A percentile compares a stretch with the other conserved stretches of the same genome.
phyloP scores from a whole-genome alignment of 2,797 vertebrate genomes.

The Centropyge bicolor region DNA sequence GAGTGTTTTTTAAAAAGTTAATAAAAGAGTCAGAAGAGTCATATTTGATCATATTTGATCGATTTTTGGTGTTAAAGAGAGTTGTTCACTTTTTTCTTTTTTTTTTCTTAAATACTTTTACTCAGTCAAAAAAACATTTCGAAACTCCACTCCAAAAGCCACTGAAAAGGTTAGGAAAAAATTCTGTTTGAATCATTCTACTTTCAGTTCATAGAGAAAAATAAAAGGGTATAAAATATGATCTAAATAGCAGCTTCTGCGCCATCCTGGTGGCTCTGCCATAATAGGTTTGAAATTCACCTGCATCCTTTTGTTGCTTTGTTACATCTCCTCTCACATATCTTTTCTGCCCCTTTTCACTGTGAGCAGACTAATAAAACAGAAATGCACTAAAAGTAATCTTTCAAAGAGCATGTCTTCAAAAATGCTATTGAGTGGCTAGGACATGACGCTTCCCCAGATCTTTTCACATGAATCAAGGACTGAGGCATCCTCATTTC shows the following conservation, averaged over 20 bases:
- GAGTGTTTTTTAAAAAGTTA: not conserved
- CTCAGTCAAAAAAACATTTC: constrained; percentile 18
- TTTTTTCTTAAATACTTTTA: too few species aligned
- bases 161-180: constrained; percentile 19
- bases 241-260: constrained; percentile 21
- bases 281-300: constrained; percentile 39
- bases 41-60: constrained; percentile 26
- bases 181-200: constrained; percentile 25
- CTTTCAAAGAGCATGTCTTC: constrained; percentile 31
- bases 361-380: constrained; percentile 31
- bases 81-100: constrained; percentile 9
- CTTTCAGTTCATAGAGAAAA: constrained; percentile 33
- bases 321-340: constrained; percentile 1
- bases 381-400: constrained; percentile 43
- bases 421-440: constrained; percentile 15
- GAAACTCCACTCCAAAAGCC: constrained; percentile 2
- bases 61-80: constrained; percentile 25
- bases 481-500: not conserved
- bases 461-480: not conserved
- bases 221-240: constrained; percentile 29
- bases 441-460: not conserved
- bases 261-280: constrained; percentile 3
- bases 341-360: constrained; percentile 12
- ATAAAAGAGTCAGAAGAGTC: not conserved
- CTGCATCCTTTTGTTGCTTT: constrained; percentile 47